Conservation (phyloP, 2,888 invertebrate species). For the Xylocampa areola region DNA sequence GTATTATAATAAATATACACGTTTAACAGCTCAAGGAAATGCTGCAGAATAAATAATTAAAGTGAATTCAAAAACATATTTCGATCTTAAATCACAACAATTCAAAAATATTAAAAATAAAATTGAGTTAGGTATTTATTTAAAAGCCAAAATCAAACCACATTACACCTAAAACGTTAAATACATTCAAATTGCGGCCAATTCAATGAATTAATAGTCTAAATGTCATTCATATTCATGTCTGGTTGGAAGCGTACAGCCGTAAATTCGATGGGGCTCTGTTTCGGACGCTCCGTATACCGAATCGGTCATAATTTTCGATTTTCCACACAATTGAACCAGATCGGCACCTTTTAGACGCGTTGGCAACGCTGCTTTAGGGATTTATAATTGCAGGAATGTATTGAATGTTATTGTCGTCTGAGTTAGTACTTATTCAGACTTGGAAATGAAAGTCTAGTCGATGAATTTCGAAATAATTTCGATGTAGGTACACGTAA, state of each 20-base stretch:
- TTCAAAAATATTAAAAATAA: too few relatives aligned
- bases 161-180: constrained; percentile 6
- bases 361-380: constrained; percentile 33
- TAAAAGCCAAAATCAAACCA: background rate
- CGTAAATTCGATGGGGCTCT: constrained; percentile 75
- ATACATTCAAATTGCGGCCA: constrained; percentile 42
- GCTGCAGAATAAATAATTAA: too few relatives aligned
- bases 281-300: constrained; percentile 71
- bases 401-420: constrained; percentile 18
- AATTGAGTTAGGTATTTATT: too few relatives aligned
- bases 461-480: too few relatives aligned
- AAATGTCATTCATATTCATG: constrained; percentile 74
- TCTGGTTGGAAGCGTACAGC: constrained; percentile 43
- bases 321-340: constrained; percentile 86
- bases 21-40: background rate
- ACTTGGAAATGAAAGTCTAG: too few relatives aligned
- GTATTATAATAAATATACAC: too few relatives aligned
- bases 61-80: too few relatives aligned
- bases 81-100: too few relatives aligned
- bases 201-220: constrained; percentile 53
- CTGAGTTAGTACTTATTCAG: background rate
- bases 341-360: constrained; percentile 72
- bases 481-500: too few relatives aligned
- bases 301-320: constrained; percentile 85
- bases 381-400: constrained; percentile 47